Percentiles rank a stretch among this genome's conserved stretches.
Conservation (phyloP, 2,113 vertebrate genomes). For the Diadophis punctatus region DNA sequence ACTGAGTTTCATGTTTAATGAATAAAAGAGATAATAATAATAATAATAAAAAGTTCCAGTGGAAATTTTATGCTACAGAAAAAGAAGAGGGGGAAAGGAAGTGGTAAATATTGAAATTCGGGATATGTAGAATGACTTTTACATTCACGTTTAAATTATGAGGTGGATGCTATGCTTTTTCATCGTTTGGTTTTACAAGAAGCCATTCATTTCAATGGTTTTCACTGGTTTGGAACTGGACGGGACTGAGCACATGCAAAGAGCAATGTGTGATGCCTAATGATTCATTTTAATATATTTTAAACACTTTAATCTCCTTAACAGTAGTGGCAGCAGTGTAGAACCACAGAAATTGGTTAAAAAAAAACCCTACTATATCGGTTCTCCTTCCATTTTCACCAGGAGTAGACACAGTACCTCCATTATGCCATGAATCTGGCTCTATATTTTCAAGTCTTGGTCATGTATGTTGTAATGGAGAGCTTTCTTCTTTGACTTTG, state of each 20-base stretch:
- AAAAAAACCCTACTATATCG: too few relatives aligned
- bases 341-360: too few relatives aligned
- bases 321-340: not conserved
- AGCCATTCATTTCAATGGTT: not conserved
- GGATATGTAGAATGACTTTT: constrained; percentile 46
- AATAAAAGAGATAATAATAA: too few relatives aligned
- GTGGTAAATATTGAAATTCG: constrained; percentile 54
- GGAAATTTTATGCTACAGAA: not conserved
- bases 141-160: constrained; percentile 53
- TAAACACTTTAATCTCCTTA: not conserved
- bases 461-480: too few relatives aligned
- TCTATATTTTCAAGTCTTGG: too few relatives aligned
- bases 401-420: too few relatives aligned
- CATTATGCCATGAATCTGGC: too few relatives aligned
- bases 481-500: too few relatives aligned
- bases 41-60: not conserved
- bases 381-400: too few relatives aligned
- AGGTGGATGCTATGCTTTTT: constrained; percentile 45
- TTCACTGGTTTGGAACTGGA: not conserved
- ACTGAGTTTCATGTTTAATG: too few relatives aligned
- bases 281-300: not conserved
- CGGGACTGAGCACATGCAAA: not conserved
- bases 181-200: constrained; percentile 12
- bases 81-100: constrained; percentile 11
- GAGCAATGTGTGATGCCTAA: too few relatives aligned